Conservation (phyloP, 2,797 vertebrate species). For the Podargus strigoides region DNA sequence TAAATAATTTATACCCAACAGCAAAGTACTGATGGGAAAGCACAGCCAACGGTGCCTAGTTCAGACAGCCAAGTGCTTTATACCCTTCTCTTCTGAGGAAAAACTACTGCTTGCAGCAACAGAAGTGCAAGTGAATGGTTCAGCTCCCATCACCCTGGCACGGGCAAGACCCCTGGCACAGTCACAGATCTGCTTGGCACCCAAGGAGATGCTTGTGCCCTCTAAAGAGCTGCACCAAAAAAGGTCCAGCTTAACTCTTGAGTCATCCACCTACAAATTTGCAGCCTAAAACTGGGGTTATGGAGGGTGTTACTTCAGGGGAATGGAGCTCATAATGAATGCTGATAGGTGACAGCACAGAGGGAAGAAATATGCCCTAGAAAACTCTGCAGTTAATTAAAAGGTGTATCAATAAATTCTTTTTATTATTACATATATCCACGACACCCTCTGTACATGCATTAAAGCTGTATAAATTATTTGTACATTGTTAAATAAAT, state of each 20-base stretch:
- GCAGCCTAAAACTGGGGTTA: background rate
- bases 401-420: background rate
- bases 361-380: background rate
- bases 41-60: background rate
- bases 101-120: background rate
- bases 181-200: rapidly evolving
- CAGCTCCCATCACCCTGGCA: background rate
- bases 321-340: background rate
- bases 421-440: background rate
- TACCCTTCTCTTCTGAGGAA: background rate
- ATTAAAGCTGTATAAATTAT: background rate
- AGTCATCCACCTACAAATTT: background rate
- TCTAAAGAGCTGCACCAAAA: background rate
- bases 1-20: background rate
- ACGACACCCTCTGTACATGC: background rate
- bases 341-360: background rate
- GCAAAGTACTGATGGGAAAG: background rate
- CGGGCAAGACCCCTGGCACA: background rate
- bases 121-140: background rate
- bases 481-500: background rate
- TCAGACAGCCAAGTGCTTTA: background rate
- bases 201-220: background rate
- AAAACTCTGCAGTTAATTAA: background rate
- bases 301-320: background rate
- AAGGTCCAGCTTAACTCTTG: background rate